Evolutionary conservation across 2,113 vertebrate species (phyloP), one percentile per base, ranked within the genome.

Genomic region (Sciurus niger): DNA sequence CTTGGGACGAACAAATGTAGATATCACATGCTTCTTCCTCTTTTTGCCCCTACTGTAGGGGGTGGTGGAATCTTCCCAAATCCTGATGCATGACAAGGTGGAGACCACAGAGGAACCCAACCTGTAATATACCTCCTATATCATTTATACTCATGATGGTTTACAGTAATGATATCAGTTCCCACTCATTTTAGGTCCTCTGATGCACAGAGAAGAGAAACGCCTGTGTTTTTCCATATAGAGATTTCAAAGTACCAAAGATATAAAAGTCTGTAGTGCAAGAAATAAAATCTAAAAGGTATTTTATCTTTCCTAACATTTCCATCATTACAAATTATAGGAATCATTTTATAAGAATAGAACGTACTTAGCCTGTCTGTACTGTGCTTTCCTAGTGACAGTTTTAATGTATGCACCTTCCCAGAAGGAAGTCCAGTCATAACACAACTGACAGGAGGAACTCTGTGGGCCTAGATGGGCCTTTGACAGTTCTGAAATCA

Each of bases 251-350:
- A 87, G 30, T 60, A 79, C 48, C 18, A 82, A 74, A 11, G 6
- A 30, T 40, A n/a, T 48, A 89, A 93, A 96, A 40, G 22, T 72
- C 58, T 80, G 34, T 13, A 46, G 6, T 80, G 22, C 20, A 82
- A 88, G 68, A 93, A 40, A 70, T 78, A 68, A 95, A 73, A 4
- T 28, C 28, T 84, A 43, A 77, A 93, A 92, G 24, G 51, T 8
- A 83, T 58, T 93, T 84, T 72, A 58, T 67, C 72, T 91, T 77
- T 80, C n/a, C n/a, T 72, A 96, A 90, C 13, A 89, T 90, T 90
- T 80, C 55, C 53, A 74, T 90, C 48, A 93, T 88, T 84, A n/a
- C 18, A 80, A 84, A 80, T 94, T 84, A 92, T 25, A 93, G 74
- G 68, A 68, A 65, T 84, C 37, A 96, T 40, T 46, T 77, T 78